These are phyloP conservation scores for Limonius californicus DNA, from an alignment of 1,140 invertebrate species.

Conservation along the genomic window DNA sequence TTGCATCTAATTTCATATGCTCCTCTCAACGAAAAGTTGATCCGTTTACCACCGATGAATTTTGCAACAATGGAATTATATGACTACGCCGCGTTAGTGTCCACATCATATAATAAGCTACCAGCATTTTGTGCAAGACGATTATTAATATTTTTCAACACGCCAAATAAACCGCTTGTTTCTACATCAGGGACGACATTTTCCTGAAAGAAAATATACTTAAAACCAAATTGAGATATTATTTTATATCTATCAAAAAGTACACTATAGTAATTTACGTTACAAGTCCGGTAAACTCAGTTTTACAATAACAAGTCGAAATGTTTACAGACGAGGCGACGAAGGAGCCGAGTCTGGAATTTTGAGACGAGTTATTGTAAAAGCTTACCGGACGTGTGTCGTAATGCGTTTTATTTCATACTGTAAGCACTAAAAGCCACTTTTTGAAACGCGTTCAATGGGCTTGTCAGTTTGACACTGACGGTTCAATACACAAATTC, in stretches of 20 bases:
- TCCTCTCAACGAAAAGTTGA: conserved; percentile 28
- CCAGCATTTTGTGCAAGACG: background rate
- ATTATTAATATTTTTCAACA: background rate
- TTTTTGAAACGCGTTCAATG: too few relatives aligned
- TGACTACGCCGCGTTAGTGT: conserved; percentile 28
- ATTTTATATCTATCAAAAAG: too few relatives aligned
- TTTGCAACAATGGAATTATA: conserved; percentile 34
- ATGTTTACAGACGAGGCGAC: too few relatives aligned
- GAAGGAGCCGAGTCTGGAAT: too few relatives aligned
- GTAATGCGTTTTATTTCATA: too few relatives aligned
- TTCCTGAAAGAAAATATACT: too few relatives aligned
- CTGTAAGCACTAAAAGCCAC: background rate
- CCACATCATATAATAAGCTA: conserved; percentile 16
- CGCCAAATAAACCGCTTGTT: background rate
- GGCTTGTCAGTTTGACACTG: too few relatives aligned
- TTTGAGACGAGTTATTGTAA: background rate
- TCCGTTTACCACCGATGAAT: conserved; percentile 34
- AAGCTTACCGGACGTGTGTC: too few relatives aligned
- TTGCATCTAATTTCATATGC: conserved; percentile 21
- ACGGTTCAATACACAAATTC: too few relatives aligned
- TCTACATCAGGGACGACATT: background rate
- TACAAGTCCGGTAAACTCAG: too few relatives aligned
- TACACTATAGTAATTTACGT: background rate
- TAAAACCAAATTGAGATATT: too few relatives aligned
- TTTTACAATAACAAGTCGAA: too few relatives aligned